phyloP scores from a whole-genome alignment of 2,797 vertebrate genomes.

The Cynodonichthys magdalenae region DNA sequence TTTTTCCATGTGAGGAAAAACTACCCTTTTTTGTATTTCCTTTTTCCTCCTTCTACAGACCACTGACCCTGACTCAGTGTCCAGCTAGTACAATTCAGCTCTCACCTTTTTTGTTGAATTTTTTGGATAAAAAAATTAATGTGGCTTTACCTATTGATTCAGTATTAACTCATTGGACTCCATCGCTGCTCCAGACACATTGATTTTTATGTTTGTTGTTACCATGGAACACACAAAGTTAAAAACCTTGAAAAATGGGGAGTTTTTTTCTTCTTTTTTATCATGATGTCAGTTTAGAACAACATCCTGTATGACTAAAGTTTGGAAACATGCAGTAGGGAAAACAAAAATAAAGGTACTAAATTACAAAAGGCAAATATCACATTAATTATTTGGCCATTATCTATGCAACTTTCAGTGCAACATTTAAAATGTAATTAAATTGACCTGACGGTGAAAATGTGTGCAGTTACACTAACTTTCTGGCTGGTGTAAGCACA shows the following conservation, averaged over 20 bases:
- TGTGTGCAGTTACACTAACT: too few species aligned
- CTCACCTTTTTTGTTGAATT: constrained; percentile 21
- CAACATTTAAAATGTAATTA: too few species aligned
- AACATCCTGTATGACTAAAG: not conserved
- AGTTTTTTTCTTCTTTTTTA: constrained; percentile 45
- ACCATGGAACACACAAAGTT: constrained; percentile 56
- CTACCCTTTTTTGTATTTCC: constrained; percentile 14
- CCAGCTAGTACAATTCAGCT: constrained; percentile 18
- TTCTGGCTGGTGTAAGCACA: too few species aligned
- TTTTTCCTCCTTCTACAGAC: constrained; percentile 29
- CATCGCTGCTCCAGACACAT: constrained; percentile 65
- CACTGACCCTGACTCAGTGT: constrained; percentile 38
- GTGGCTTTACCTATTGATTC: constrained; percentile 79
- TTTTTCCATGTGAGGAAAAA: not conserved
- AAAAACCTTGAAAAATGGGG: constrained; percentile 61
- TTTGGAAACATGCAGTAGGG: too few species aligned
- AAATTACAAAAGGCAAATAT: too few species aligned
- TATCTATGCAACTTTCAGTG: too few species aligned
- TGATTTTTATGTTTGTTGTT: constrained; percentile 75
- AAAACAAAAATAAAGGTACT: too few species aligned
- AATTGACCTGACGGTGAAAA: too few species aligned
- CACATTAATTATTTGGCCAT: too few species aligned
- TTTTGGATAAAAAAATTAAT: constrained; percentile 69
- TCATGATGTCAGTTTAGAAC: constrained; percentile 27
- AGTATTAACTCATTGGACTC: constrained; percentile 70